Conservation (phyloP, 2,797 vertebrate genomes). For the Botia kubotai region DNA sequence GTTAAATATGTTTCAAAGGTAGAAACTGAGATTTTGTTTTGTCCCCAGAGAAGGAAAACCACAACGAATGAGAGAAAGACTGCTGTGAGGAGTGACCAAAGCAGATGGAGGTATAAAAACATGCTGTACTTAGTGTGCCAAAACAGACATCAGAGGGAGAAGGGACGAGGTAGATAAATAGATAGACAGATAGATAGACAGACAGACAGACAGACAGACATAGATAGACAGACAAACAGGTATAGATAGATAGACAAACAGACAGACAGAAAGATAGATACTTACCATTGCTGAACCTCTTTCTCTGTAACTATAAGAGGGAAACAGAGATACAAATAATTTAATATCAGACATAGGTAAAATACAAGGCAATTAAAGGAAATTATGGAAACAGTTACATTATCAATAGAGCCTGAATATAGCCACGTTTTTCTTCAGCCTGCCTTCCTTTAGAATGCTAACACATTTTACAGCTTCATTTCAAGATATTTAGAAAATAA, state of each 20-base stretch:
- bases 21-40: neutral
- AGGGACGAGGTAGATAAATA: neutral
- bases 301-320: constrained; percentile 81
- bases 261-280: neutral
- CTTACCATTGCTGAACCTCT: constrained; percentile 88
- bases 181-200: neutral
- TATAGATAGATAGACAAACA: neutral
- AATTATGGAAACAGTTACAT: constrained; percentile 48
- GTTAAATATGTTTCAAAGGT: constrained; percentile 11
- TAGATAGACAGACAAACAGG: constrained; percentile 24
- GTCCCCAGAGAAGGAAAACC: neutral
- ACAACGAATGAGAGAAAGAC: constrained; percentile 49
- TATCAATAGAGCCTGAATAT: constrained; percentile 54
- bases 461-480: constrained; percentile 46
- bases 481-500: neutral
- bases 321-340: neutral
- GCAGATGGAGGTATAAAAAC: constrained; percentile 24
- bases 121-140: constrained; percentile 4
- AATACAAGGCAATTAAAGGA: constrained; percentile 50
- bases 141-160: neutral
- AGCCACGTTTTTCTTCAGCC: neutral
- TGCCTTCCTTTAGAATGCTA: constrained; percentile 45
- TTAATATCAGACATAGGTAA: neutral
- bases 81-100: constrained; percentile 19
- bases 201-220: neutral